Conservation (phyloP, 2,797 vertebrate genomes). For the Cuniculus paca region DNA sequence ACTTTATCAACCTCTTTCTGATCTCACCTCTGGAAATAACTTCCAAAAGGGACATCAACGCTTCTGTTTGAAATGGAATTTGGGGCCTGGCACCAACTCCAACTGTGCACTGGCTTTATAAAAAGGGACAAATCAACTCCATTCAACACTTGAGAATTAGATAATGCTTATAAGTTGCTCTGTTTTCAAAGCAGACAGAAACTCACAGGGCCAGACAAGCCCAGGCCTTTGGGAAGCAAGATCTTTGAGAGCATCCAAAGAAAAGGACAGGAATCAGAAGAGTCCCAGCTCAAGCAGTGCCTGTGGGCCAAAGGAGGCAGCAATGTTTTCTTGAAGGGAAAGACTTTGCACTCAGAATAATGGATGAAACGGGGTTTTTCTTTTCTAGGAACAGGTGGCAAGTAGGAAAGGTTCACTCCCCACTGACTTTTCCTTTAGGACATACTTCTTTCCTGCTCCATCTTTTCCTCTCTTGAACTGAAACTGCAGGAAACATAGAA, state of each 20-base stretch:
- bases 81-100: background rate
- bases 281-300: too few relatives aligned
- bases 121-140: background rate
- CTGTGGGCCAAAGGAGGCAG: background rate
- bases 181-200: background rate
- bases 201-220: background rate
- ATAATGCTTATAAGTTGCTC: accelerated
- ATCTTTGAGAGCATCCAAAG: accelerated
- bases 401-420: background rate
- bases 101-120: background rate
- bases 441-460: background rate
- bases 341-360: background rate
- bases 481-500: background rate
- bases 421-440: background rate
- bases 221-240: background rate
- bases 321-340: background rate
- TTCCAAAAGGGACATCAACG: background rate
- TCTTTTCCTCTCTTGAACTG: background rate
- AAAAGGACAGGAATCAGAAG: background rate
- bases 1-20: background rate
- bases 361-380: background rate
- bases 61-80: background rate
- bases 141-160: accelerated
- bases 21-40: background rate
- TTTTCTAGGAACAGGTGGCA: background rate